phyloP scores from a whole-genome alignment of 2,797 vertebrate species.

The Amniataba percoides region DNA sequence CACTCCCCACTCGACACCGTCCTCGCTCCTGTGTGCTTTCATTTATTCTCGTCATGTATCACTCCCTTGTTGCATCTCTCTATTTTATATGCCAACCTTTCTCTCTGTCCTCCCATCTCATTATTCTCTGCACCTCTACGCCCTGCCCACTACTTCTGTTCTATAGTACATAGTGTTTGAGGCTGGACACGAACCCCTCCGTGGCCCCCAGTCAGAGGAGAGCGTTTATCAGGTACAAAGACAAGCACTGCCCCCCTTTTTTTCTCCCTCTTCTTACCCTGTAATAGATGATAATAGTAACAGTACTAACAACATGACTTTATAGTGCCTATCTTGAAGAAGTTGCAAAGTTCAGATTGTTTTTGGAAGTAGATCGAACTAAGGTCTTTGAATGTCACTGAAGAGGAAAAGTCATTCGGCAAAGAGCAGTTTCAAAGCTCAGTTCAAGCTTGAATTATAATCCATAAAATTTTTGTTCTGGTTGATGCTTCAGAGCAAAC shows the following conservation, averaged over 20 bases:
- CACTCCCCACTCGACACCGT: constrained; percentile 60
- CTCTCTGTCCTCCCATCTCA: constrained; percentile 50
- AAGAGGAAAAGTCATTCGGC: constrained; percentile 10
- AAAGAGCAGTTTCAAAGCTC: constrained; percentile 1
- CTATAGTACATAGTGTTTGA: constrained; percentile 99
- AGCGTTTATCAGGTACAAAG: constrained; percentile 99
- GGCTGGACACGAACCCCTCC: constrained; percentile 99
- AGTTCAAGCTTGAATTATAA: constrained; percentile 8
- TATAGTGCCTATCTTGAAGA: constrained; percentile 25
- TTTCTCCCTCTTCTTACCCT: constrained; percentile 58
- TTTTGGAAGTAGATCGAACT: constrained; percentile 23
- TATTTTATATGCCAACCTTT: constrained; percentile 58
- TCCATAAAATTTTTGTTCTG: not conserved
- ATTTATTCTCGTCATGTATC: constrained; percentile 65
- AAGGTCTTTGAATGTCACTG: constrained; percentile 19
- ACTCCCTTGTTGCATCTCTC: constrained; percentile 47
- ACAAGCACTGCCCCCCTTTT: constrained; percentile 76
- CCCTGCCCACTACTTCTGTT: constrained; percentile 86
- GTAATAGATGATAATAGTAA: constrained; percentile 53
- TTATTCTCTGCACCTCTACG: constrained; percentile 70
- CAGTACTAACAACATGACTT: constrained; percentile 57
- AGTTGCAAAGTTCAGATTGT: constrained; percentile 26
- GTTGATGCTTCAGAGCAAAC: not conserved
- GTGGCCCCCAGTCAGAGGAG: constrained; percentile 96
- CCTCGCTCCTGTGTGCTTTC: constrained; percentile 59